Evolutionary conservation across 1,140 invertebrate species (phyloP).

Genomic region (Bombus waltoni): DNA sequence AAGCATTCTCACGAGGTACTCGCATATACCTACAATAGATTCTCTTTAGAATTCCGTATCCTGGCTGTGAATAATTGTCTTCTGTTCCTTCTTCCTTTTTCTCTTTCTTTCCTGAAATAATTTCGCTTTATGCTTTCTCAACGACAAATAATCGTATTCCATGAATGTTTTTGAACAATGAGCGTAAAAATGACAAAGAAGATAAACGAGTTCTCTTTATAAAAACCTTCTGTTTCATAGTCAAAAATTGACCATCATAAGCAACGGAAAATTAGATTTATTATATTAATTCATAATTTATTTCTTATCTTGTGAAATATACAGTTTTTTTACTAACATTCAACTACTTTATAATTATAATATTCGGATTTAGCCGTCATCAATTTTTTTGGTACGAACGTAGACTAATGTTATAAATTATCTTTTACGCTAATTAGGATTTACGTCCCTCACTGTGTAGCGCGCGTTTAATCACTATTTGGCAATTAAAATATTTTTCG

Average conservation of each 20-base stretch:
- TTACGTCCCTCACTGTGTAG: not conserved
- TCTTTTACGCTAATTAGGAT: not conserved
- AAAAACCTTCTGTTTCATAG: not conserved
- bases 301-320: conserved; percentile 25
- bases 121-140: conserved; percentile 8
- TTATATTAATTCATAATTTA: conserved; percentile 21
- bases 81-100: not conserved
- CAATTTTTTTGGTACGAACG: not conserved
- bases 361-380: not conserved
- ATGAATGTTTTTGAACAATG: not conserved
- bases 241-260: not conserved
- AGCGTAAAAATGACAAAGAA: not conserved
- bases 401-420: conserved; percentile 15
- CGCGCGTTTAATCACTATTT: not conserved
- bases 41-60: conserved; percentile 37
- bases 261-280: not conserved
- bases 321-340: conserved; percentile 15
- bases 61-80: conserved; percentile 27
- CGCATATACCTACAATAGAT: conserved; percentile 19
- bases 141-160: conserved; percentile 6
- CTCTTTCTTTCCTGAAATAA: not conserved
- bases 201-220: too few species aligned
- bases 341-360: not conserved
- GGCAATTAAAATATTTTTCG: not conserved
- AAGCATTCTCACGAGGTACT: conserved; percentile 25